Evolutionary conservation across 2,797 vertebrate species (phyloP).

Genomic region (Choloepus didactylus): DNA sequence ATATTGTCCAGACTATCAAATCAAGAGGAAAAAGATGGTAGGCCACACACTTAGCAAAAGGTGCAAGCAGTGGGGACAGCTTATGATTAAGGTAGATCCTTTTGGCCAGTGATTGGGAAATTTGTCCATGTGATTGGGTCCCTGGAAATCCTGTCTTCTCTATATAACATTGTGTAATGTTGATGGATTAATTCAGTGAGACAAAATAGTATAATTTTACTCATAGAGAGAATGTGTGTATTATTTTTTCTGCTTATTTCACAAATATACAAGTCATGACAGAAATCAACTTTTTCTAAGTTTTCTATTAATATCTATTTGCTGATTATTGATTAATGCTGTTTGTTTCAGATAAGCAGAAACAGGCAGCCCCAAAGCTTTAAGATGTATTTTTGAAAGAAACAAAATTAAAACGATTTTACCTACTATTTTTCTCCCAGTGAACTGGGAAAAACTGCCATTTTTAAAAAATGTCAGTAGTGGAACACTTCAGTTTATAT

Average conservation of each 20-base stretch:
- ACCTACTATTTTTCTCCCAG: conserved; percentile 38
- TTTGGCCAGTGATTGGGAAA: neutral
- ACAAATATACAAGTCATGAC: neutral
- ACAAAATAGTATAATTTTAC: neutral
- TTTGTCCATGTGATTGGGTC: neutral
- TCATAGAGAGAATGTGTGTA: neutral
- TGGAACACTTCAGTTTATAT: neutral
- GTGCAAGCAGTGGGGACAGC: neutral
- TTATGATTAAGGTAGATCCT: neutral
- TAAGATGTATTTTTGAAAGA: conserved; percentile 17
- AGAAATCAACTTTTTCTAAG: neutral
- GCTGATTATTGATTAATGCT: neutral
- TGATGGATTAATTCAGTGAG: neutral
- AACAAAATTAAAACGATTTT: neutral
- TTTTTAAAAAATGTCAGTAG: neutral
- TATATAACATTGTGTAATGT: too few relatives aligned
- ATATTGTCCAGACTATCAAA: neutral
- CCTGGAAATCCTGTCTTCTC: too few relatives aligned
- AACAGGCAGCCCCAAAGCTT: neutral
- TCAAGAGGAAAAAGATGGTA: neutral
- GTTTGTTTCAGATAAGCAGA: neutral
- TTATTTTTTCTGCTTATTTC: neutral
- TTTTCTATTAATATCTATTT: neutral
- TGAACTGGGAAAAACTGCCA: neutral
- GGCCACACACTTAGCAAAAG: rapidly evolving